A percentile compares a stretch with the other conserved stretches of the same genome.
phyloP scores from a whole-genome alignment of 2,113 vertebrate species.

The Propithecus coquereli region DNA sequence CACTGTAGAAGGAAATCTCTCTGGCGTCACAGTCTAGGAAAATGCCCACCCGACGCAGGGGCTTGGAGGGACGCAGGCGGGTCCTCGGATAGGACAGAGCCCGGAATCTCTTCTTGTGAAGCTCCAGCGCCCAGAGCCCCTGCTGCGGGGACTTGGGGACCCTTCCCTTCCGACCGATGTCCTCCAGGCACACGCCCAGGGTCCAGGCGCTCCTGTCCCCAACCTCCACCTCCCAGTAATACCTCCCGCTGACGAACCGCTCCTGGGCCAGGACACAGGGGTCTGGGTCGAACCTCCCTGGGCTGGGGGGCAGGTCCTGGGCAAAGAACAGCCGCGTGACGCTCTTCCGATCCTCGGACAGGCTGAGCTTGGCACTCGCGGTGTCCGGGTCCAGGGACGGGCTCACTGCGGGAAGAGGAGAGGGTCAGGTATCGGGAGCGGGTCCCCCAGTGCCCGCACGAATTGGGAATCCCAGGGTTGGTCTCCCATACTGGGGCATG shows the following conservation, averaged over 20 bases:
- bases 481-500: too few relatives aligned
- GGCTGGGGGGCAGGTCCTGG: not conserved
- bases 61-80: constrained; percentile 38
- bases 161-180: constrained; percentile 50
- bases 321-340: not conserved
- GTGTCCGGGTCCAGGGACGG: constrained; percentile 59
- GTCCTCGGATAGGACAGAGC: constrained; percentile 41
- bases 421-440: not conserved
- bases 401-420: constrained; percentile 32
- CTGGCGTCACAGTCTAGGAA: constrained; percentile 86
- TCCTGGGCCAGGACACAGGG: constrained; percentile 41
- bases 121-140: constrained; percentile 47
- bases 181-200: constrained; percentile 55
- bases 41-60: constrained; percentile 79
- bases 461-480: too few relatives aligned
- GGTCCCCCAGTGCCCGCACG: rapidly evolving
- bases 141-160: constrained; percentile 49
- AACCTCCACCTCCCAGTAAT: constrained; percentile 60
- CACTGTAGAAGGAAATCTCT: constrained; percentile 86
- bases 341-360: constrained; percentile 44
- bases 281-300: constrained; percentile 14
- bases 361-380: not conserved
- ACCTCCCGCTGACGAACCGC: not conserved
- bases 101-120: not conserved
- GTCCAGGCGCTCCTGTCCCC: constrained; percentile 37